A percentile compares a stretch with the other conserved stretches of the same genome.
These are phyloP conservation scores for Nerophis lumbriciformis DNA, from an alignment of 2,113 vertebrate species.

Conservation along the genomic window DNA sequence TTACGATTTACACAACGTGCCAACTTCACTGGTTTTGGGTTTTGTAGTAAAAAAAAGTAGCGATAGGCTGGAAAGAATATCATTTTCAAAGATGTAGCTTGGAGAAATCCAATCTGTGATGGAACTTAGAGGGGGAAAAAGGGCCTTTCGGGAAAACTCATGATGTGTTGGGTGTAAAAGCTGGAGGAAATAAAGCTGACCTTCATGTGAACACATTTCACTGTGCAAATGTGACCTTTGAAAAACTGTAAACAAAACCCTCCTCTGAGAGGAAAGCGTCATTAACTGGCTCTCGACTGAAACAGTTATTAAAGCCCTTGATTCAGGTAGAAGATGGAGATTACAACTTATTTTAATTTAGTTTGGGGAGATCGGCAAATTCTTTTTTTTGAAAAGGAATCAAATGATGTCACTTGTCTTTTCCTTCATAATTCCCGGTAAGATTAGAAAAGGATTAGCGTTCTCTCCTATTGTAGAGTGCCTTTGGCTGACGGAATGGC, in stretches of 20 bases:
- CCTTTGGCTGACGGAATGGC: slow-evolving; percentile 52
- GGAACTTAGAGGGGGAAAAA: slow-evolving; percentile 47
- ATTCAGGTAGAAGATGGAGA: background rate
- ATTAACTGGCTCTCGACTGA: slow-evolving; percentile 27
- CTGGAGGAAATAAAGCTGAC: slow-evolving; percentile 7
- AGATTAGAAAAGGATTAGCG: slow-evolving; percentile 50
- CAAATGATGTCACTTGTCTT: slow-evolving; percentile 41
- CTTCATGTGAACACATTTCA: slow-evolving; percentile 11
- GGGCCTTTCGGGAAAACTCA: slow-evolving; percentile 16
- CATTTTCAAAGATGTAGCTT: slow-evolving; percentile 14
- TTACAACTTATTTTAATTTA: slow-evolving; percentile 15
- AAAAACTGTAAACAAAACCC: slow-evolving; percentile 21
- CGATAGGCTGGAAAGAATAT: slow-evolving; percentile 42
- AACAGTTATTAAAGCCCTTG: background rate
- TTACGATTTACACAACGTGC: no score
- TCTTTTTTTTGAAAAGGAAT: slow-evolving; percentile 21
- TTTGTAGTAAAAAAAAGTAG: slow-evolving; percentile 36
- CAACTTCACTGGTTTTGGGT: no score
- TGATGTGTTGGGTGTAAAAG: slow-evolving; percentile 13
- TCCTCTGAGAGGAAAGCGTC: slow-evolving; percentile 13
- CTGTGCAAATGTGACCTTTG: slow-evolving; percentile 11
- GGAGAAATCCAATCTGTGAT: slow-evolving; percentile 30
- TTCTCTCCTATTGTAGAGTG: slow-evolving; percentile 40
- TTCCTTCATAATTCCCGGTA: slow-evolving; percentile 41
- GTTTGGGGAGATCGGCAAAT: slow-evolving; percentile 23